Conservation (phyloP, 2,888 invertebrate genomes). For the Drosophila merina region DNA sequence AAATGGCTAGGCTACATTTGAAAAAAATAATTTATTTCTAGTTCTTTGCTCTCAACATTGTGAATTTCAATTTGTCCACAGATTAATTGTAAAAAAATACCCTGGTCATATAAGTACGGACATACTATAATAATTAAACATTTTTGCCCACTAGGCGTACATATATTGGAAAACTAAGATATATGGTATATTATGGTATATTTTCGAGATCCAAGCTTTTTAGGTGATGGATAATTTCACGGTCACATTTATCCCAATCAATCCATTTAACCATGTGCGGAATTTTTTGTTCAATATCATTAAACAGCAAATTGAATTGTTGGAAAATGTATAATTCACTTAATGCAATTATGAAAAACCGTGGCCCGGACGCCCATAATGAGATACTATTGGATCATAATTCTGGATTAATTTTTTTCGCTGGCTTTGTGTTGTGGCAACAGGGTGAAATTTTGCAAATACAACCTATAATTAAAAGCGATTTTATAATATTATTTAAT, state of each 20-base stretch:
- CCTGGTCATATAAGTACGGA: too few species aligned
- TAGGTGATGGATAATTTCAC: too few species aligned
- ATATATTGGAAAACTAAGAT: too few species aligned
- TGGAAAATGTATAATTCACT: constrained; percentile 12
- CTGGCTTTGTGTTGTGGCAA: constrained; percentile 91
- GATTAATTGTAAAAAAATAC: too few species aligned
- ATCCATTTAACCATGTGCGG: background rate
- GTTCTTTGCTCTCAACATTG: too few species aligned
- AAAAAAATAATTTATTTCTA: too few species aligned
- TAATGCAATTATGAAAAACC: constrained; percentile 46
- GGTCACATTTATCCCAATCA: background rate
- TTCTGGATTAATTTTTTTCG: constrained; percentile 56
- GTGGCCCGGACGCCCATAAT: constrained; percentile 55
- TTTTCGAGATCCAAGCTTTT: too few species aligned
- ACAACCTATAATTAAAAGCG: constrained; percentile 88
- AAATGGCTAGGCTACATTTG: too few species aligned
- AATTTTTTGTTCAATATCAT: background rate
- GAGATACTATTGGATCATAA: constrained; percentile 23
- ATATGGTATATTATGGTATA: too few species aligned
- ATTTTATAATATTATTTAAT: constrained; percentile 92
- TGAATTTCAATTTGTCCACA: too few species aligned
- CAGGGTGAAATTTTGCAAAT: constrained; percentile 87
- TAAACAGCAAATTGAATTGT: background rate
- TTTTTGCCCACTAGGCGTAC: too few species aligned
- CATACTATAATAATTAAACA: too few species aligned